Base-by-base conservation (phyloP, 2,888 invertebrate genomes). In the Stenodera caucasica region DNA sequence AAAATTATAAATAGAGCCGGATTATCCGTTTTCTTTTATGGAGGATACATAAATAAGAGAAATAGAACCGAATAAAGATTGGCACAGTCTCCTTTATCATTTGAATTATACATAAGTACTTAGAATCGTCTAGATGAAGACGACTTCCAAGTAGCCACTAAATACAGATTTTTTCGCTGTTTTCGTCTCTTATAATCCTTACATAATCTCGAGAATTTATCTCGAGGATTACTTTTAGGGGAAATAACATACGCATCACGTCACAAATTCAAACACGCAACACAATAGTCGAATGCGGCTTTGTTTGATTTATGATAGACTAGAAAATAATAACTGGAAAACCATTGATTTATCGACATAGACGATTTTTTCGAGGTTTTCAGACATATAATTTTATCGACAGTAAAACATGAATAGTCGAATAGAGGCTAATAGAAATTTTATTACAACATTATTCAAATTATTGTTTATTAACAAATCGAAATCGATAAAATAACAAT, bases 271-370 rank as follows among this genome's bases (percentile, higher is more conserved):
- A 5, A 45, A 18, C 45, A 45, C 45, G 45, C 45, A 45, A 45
- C 45, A 21, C n/a, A n/a, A 45, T 45, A 45, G 45, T 45, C 45
- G 21, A 45, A 21, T 45, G 12, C 18, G 45, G 21, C 21, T 45
- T 45, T 21, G 21, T 45, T 45, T 45, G 45, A 45, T 45, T 45
- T 45, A 45, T 45, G 45, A 45, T 11, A 45, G 18, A 21, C 21
- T 45, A n/a, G 45, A 21, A 45, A 18, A 45, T 45, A 45, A 45
- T 45, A 21, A 45, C 21, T 21, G 12, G n/a, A n/a, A 21, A 45
- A 45, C 45, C 45, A 45, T 45, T 21, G 45, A 45, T 21, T 45
- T 45, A 45, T 45, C 21, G 21, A 21, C 45, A 21, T 5, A 45
- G 18, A 45, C 21, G 21, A 45, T 45, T 45, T 15, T 8, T 37